Evolutionary conservation across 2,888 invertebrate genomes (phyloP), one percentile per base, ranked within the genome.

Genomic region (Athalia rosae): DNA sequence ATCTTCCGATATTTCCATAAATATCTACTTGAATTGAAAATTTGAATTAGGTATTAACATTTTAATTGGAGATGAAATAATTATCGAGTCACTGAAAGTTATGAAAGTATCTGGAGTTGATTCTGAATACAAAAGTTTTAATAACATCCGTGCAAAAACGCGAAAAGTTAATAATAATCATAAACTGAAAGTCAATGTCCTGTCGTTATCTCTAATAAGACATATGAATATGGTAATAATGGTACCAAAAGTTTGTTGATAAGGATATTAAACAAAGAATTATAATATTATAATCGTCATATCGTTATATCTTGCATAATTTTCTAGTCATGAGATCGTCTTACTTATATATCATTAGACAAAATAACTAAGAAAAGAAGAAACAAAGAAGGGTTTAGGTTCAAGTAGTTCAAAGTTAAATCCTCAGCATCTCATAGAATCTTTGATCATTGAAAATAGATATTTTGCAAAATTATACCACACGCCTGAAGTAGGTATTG

Each of bases 301-400:
- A 13, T 13, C n/a, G n/a, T n/a, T 67, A 41, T 67, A 53, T 67
- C 67, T 67, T 53, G 67, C 41, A 53, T 53, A 53, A 67, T 67
- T 67, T 67, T 67, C 56, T 56, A 43, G 41, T 53, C 7, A 41
- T 28, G 56, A 67, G 67, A 67, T 67, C 53, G 11, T 53, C 15
- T 47, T 67, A 67, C 53, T 53, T 53, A 48, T 53, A 50, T 41
- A 50, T 63, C 3, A 67, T 28, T 15, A 28, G 28, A 11, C 13
- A 53, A 56, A 15, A 67, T 5, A 67, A 28, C n/a, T n/a, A n/a
- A 28, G 28, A 53, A 6, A 53, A 50, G 7, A 50, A 53, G 9
- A 6, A 53, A 11, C 6, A 11, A 53, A 4, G 4, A 53, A 11
- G 11, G 53, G n/a, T 53, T 0, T 11, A 11, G n/a, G 7, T 53